These are phyloP conservation scores for Drosophila arizonae DNA, from an alignment of 1,140 invertebrate genomes.

Conservation along the genomic window DNA sequence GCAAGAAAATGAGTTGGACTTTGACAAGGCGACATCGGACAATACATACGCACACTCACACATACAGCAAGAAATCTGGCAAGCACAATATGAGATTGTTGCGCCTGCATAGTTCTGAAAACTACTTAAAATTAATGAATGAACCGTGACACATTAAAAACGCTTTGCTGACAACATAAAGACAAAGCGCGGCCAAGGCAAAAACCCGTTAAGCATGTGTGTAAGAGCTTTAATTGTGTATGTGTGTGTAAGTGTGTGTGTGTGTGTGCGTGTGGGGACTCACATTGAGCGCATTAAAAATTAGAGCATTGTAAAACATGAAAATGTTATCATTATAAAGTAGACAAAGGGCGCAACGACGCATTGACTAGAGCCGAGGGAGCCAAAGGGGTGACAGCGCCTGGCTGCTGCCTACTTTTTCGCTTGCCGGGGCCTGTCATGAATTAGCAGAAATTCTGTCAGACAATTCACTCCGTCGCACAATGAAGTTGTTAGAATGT, in stretches of 20 bases:
- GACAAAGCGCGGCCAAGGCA: slow-evolving; percentile 26
- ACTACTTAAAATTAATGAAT: slow-evolving; percentile 76
- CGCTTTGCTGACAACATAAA: slow-evolving; percentile 65
- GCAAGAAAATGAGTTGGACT: slow-evolving; percentile 14
- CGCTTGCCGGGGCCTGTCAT: slow-evolving; percentile 29
- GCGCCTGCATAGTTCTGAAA: slow-evolving; percentile 65
- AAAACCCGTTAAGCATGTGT: slow-evolving; percentile 28
- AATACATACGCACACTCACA: slow-evolving; percentile 10
- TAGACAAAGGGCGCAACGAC: slow-evolving; percentile 63
- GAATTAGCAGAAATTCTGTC: slow-evolving; percentile 55
- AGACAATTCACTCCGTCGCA: slow-evolving; percentile 33
- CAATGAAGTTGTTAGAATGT: slow-evolving; percentile 37
- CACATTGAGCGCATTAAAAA: slow-evolving; percentile 56
- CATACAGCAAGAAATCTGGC: slow-evolving; percentile 43
- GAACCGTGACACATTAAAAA: slow-evolving; percentile 70
- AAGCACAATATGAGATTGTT: slow-evolving; percentile 51
- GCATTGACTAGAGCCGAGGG: slow-evolving; percentile 35
- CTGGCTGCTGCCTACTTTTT: neutral
- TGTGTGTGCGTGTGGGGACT: slow-evolving; percentile 22
- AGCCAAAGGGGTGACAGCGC: neutral
- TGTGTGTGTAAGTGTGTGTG: slow-evolving; percentile 10
- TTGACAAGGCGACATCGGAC: slow-evolving; percentile 2
- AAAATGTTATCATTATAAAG: slow-evolving; percentile 81
- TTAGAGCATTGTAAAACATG: slow-evolving; percentile 74
- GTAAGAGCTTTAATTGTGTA: neutral